Base-by-base conservation (phyloP, 2,888 invertebrate species). In the Oligia fasciuncula region DNA sequence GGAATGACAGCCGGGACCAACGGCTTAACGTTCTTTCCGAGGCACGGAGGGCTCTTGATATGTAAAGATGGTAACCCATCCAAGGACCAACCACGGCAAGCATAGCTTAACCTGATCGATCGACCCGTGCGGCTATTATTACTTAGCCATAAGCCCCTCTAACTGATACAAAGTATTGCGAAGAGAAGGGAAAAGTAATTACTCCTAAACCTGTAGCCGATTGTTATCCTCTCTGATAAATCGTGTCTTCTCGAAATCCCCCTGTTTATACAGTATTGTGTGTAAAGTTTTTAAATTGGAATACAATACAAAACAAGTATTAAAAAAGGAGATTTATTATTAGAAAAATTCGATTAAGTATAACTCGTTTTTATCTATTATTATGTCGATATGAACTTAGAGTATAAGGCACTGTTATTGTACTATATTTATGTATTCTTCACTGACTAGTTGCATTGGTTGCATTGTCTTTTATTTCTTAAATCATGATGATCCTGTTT, bases 361-460 rank as follows among this genome's bases (percentile, higher is more conserved):
- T 76, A 81, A 80, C 43, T 82, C 67, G n/a, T 73, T 14, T 87
- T 70, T 77, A 73, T 77, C 49, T 79, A 89, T 67, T 79, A 80
- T 80, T 84, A 88, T 81, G 83, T 83, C 63, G 75, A 73, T 78
- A 23, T 65, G 46, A 81, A 89, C 87, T 87, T 88, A 79, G 72
- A 84, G 71, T 87, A 84, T 88, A 90, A 90, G 91, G 91, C 90
- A 90, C 89, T 83, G 77, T 77, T 84, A 60, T 90, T 87, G 87
- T 90, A 90, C 90, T 87, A 85, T 82, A 84, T 79, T 29, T 81
- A 86, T 84, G 84, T 86, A 84, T 86, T 85, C 76, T 81, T 85
- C 88, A 87, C 86, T 93, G 93, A 93, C 93, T 93, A 93, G 93
- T 89, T 89, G 81, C 89, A 91, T 90, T 91, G 91, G 90, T 81